Base-by-base conservation (phyloP, 2,888 invertebrate species). In the Tachina lurida region DNA sequence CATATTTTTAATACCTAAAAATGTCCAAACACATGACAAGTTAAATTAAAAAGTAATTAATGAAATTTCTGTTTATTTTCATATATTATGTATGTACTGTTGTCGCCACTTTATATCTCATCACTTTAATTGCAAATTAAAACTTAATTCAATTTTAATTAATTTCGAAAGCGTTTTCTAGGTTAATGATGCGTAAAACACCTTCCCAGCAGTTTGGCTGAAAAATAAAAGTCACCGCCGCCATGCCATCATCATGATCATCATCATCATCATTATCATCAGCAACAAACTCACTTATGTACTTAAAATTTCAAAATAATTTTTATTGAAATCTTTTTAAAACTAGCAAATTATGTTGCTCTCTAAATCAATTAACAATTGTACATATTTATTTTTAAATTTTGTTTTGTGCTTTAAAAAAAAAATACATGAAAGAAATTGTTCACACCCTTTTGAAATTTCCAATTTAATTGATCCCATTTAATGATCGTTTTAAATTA, bases 371-470 rank as follows among this genome's bases (percentile, higher is more conserved):
- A 31, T 58, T 58, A 58, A 58, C 13, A 31, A 58, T 31, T 31
- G n/a, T 22, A 9, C 12, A 1, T 22, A 22, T n/a, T n/a, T 58
- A 13, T 15, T 58, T 31, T 15, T 31, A 7, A 39, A 58, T 15
- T 15, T 31, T 31, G 9, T 12, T 22, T 56, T 2, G 0, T 52
- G 1, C 10, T 15, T 49, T n/a, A n/a, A 13, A 49, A n/a, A n/a
- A 13, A n/a, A 49, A 52, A 7, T 56, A 22, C 12, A 22, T 22
- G 58, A 65, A 17, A 17, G 15, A 65, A 65, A 13, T 22, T 65
- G 63, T 65, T 65, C 22, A 47, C 63, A 65, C 63, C 63, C 63
- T 65, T 45, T 2, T 22, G 12, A 43, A 63, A 63, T 45, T 45
- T 15, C 19, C 17, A 43, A 63, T 12, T 13, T 63, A 63, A 63